Base-by-base conservation (phyloP, 2,888 invertebrate species). In the Synergus itoensis region DNA sequence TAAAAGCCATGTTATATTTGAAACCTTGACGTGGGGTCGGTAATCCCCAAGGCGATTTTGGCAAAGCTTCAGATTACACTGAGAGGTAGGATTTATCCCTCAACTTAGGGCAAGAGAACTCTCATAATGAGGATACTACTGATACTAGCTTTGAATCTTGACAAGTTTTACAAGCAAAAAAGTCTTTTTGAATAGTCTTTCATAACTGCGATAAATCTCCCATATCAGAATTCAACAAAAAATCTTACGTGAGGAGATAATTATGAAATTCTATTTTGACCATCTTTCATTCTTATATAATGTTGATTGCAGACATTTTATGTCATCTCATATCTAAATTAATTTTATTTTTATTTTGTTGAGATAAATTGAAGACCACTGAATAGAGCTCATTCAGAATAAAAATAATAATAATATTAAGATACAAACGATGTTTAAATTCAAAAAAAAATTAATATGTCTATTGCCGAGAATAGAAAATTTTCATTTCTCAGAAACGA, bases 21-120 rank as follows among this genome's bases (percentile, higher is more conserved):
- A 48, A 69, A 28, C 69, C 69, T 69, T 69, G 48, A 69, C 69
- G 36, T 48, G 48, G 48, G 21, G 28, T 67, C 67, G 48, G 48
- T 69, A 69, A 69, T 69, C 69, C 48, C 48, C 28, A 45, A 28
- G 48, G 48, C 69, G 69, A 69, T 69, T 69, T 48, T 69, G 4
- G 48, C 48, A 69, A 69, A 69, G 48, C 69, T 69, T 48, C 16
- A 28, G 69, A 69, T 69, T 69, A 69, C 69, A 28, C 45, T 16
- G 48, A 69, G 69, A 69, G 48, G 16, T 36, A 53, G 69, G 69
- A 69, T 69, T 69, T 69, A 78, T 78, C 75, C 40, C 79, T 77
- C 4, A 76, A 79, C 64, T n/a, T 76, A 43, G 75, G 53, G 14
- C 18, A 57, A 28, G 64, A 45, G 57, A 75, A 77, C 40, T 43